Evolutionary conservation across 2,797 vertebrate species (phyloP).

Genomic region (Bovichtus diacanthus): DNA sequence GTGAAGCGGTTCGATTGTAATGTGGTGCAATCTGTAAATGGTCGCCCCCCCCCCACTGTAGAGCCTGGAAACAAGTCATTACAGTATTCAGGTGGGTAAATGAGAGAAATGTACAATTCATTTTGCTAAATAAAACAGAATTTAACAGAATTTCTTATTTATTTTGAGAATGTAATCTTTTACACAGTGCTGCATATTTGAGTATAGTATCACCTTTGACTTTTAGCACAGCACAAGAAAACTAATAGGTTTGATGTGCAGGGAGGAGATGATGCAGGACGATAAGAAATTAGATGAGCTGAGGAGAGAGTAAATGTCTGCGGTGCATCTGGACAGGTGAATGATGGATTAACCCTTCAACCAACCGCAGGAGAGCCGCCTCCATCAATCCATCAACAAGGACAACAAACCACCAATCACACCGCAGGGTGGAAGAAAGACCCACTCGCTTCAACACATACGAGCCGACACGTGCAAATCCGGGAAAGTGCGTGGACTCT

Average conservation of each 20-base stretch:
- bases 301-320: conserved; percentile 40
- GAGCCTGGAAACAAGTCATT: neutral
- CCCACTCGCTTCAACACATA: conserved; percentile 32
- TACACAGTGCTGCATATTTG: neutral
- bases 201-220: neutral
- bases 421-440: conserved; percentile 66
- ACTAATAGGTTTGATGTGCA: neutral
- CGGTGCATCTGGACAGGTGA: conserved; percentile 63
- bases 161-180: neutral
- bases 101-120: neutral
- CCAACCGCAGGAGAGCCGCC: conserved; percentile 69
- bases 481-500: conserved; percentile 10
- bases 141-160: neutral
- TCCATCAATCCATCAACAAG: conserved; percentile 74
- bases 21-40: too few species aligned
- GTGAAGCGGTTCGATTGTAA: too few species aligned
- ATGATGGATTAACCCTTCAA: conserved; percentile 69
- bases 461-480: conserved; percentile 16
- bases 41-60: too few species aligned
- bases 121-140: conserved; percentile 3
- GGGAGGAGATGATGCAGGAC: conserved; percentile 3
- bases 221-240: neutral
- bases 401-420: conserved; percentile 75
- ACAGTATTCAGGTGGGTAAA: neutral
- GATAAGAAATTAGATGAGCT: conserved; percentile 17